Percentiles rank a stretch among this genome's conserved stretches.
phyloP scores from a whole-genome alignment of 2,888 invertebrate genomes.

The Lamproptera curius region DNA sequence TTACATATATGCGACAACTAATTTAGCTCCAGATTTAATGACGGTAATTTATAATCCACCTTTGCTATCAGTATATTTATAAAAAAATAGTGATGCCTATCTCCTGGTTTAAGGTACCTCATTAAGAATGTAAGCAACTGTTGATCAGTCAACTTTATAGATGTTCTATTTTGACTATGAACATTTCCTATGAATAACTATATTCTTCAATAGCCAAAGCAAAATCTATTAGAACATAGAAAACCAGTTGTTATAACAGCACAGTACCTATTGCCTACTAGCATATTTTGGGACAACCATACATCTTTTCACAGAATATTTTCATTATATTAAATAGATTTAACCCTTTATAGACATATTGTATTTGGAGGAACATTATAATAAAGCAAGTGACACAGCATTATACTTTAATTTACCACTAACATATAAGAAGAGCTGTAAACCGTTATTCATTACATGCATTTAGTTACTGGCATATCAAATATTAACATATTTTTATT shows the following conservation, averaged over 20 bases:
- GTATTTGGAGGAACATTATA: conserved; percentile 9
- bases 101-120: not conserved
- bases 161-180: not conserved
- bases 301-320: not conserved
- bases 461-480: not conserved
- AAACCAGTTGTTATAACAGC: not conserved
- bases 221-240: not conserved
- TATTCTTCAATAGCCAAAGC: not conserved
- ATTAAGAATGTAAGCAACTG: not conserved
- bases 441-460: not conserved
- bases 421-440: not conserved
- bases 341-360: not conserved
- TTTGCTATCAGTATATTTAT: not conserved
- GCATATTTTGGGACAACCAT: not conserved
- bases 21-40: not conserved
- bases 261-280: not conserved
- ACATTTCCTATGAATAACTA: too few relatives aligned
- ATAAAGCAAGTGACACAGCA: conserved; percentile 1
- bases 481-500: not conserved
- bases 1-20: not conserved
- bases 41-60: not conserved
- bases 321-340: not conserved
- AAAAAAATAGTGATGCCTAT: conserved; percentile 2
- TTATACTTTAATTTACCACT: not conserved
- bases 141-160: not conserved